phyloP scores from a whole-genome alignment of 2,113 vertebrate genomes.

The Corythornis madagascariensis region DNA sequence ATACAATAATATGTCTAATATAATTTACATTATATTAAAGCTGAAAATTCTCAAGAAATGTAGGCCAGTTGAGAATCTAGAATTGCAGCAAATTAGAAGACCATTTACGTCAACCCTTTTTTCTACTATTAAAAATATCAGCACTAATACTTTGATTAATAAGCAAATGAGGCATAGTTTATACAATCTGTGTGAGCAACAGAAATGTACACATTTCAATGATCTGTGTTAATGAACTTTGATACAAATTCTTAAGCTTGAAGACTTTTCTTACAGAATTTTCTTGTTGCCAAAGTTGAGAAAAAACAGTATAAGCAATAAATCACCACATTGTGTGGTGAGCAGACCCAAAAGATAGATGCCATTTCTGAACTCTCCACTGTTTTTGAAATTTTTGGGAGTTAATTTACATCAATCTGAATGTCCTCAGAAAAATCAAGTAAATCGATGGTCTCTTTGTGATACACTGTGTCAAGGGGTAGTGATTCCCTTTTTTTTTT shows the following conservation, averaged over 20 bases:
- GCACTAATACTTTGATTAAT: constrained; percentile 25
- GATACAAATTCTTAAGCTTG: background rate
- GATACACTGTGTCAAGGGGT: background rate
- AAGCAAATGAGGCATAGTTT: constrained; percentile 26
- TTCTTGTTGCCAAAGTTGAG: background rate
- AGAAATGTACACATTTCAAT: background rate
- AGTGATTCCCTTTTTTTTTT: too few species aligned
- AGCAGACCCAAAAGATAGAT: background rate
- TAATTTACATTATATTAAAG: background rate
- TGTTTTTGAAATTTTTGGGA: background rate
- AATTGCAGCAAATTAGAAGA: background rate
- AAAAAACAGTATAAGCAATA: background rate
- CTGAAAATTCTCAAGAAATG: constrained; percentile 6
- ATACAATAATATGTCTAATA: background rate
- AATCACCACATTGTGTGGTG: background rate
- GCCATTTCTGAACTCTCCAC: background rate
- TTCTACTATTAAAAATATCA: constrained; percentile 4
- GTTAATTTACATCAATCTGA: background rate
- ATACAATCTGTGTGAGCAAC: background rate
- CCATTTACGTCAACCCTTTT: background rate
- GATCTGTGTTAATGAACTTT: background rate
- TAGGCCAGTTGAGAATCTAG: constrained; percentile 6
- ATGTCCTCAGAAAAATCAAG: background rate
- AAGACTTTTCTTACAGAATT: background rate
- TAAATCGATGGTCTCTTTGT: background rate